phyloP scores from a whole-genome alignment of 2,113 vertebrate genomes.

The Ia io region DNA sequence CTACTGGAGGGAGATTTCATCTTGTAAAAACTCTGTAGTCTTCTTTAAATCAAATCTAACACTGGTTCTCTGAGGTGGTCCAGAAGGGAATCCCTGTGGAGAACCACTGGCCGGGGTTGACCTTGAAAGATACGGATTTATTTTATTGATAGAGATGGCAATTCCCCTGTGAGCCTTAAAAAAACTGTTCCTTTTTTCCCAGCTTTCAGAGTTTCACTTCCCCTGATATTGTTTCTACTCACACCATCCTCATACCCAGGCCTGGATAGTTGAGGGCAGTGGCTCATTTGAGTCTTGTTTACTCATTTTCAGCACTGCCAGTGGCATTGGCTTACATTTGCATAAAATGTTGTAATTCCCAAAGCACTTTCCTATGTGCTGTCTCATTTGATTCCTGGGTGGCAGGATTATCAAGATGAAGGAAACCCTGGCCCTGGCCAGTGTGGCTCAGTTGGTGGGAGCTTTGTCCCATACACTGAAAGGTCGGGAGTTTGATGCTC shows the following conservation, averaged over 20 bases:
- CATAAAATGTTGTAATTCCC: not conserved
- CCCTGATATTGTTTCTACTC: not conserved
- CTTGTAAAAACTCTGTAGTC: not conserved
- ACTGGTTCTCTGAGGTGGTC: not conserved
- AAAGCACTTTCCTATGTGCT: not conserved
- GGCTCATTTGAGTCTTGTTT: not conserved
- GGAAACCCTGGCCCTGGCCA: not conserved
- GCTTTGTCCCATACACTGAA: too few relatives aligned
- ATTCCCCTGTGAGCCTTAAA: not conserved
- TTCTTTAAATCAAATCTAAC: not conserved
- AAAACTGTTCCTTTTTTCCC: not conserved
- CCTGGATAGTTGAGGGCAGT: not conserved
- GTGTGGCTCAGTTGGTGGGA: too few relatives aligned
- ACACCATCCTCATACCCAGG: not conserved
- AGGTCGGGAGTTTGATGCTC: too few relatives aligned
- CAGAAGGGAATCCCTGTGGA: not conserved
- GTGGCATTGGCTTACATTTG: not conserved
- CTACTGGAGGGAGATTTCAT: not conserved
- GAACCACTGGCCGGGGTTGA: not conserved
- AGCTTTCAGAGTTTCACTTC: conserved; percentile 39
- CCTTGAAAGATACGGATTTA: not conserved
- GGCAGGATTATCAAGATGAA: not conserved
- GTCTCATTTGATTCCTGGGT: not conserved
- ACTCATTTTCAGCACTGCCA: not conserved
- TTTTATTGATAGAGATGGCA: not conserved